Conservation (phyloP, 1,140 invertebrate genomes). For the Drosophila leontia region DNA sequence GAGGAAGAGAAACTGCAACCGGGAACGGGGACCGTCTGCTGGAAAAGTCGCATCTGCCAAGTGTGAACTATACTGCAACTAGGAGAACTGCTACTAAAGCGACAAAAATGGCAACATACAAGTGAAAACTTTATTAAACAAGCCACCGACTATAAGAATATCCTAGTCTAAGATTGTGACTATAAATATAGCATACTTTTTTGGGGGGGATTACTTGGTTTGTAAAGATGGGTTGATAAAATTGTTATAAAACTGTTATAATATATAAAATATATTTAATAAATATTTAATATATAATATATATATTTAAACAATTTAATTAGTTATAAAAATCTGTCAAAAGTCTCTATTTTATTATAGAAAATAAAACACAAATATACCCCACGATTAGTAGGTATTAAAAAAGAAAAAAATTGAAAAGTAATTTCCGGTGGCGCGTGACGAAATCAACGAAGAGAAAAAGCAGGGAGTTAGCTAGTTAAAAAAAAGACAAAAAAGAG, state of each 20-base stretch:
- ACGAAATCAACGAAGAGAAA: slow-evolving; percentile 30
- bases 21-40: slow-evolving; percentile 2
- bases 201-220: too few relatives aligned
- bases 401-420: slow-evolving; percentile 47
- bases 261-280: too few relatives aligned
- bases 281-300: too few relatives aligned
- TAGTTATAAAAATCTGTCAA: not conserved
- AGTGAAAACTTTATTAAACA: not conserved
- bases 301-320: not conserved
- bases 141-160: not conserved
- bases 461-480: slow-evolving; percentile 2
- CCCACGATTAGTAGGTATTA: not conserved
- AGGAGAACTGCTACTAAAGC: slow-evolving; percentile 12
- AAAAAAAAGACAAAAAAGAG: not conserved
- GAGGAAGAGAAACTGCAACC: slow-evolving; percentile 3
- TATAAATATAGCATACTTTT: not conserved
- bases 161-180: not conserved
- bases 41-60: slow-evolving; percentile 44
- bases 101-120: slow-evolving; percentile 29
- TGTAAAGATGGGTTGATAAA: not conserved
- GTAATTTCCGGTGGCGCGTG: slow-evolving; percentile 64
- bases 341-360: not conserved
- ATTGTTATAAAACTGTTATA: too few relatives aligned
- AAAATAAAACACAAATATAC: not conserved
- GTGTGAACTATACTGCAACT: slow-evolving; percentile 30